Evolutionary conservation across 2,888 invertebrate species (phyloP), one percentile per base, ranked within the genome.

Genomic region (Lingula anatina): DNA sequence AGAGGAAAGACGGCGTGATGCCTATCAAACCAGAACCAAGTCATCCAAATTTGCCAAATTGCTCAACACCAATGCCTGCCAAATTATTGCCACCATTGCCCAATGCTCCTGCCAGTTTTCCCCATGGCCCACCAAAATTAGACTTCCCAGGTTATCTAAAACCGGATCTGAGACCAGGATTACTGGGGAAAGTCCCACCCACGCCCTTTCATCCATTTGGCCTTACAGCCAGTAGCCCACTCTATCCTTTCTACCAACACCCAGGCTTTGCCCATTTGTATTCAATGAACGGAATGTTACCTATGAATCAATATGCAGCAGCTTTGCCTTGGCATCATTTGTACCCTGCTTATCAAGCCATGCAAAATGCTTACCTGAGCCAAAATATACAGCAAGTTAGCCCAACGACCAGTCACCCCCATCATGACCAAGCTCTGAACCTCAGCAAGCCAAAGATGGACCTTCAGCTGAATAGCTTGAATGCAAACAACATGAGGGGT

Each of bases 401-500:
- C n/a, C 9, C 31, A 31, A 15, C 31, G 9, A 31, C 31, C 15
- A 9, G 9, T 9, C 9, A 31, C 9, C 9, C 31, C 9, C 49
- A 9, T 12, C 9, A 31, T 18, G 66, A 67, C 25, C 65, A 70
- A 42, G 68, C 66, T 5, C 57, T 72, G 7, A 71, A 72, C 51
- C 64, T 72, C 15, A 65, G 62, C 48, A 66, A 68, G 46, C 63
- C 60, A n/a, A 65, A 63, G 38, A n/a, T n/a, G n/a, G n/a, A n/a
- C n/a, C n/a, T n/a, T n/a, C n/a, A n/a, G n/a, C n/a, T n/a, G n/a
- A n/a, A n/a, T n/a, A n/a, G n/a, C n/a, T 31, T 31, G 15, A 31
- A n/a, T 15, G 12, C 2, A 7, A 9, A 12, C 3, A 25, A 23
- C 31, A 26, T 44, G 5, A 82, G 95, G 40, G 95, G 95, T 12